Percentiles rank a stretch among this genome's conserved stretches.
Conservation (phyloP, 2,797 vertebrate genomes). For the Sternotherus odoratus region DNA sequence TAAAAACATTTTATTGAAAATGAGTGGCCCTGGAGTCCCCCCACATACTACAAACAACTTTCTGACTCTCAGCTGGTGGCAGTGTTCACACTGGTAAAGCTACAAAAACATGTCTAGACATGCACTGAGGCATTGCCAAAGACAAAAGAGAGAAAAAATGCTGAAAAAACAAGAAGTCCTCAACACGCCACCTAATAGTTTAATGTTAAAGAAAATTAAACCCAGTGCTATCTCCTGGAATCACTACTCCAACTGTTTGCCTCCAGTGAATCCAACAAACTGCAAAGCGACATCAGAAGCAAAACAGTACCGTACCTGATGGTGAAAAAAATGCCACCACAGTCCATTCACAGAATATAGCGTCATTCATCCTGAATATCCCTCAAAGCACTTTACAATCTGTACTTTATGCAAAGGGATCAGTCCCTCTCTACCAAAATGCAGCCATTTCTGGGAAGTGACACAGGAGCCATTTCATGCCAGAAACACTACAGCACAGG, state of each 20-base stretch:
- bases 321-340: not conserved
- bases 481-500: not conserved
- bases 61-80: not conserved
- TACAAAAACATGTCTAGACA: not conserved
- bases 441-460: rapidly evolving
- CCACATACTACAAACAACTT: rapidly evolving
- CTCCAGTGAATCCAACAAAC: not conserved
- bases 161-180: not conserved
- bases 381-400: not conserved
- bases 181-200: not conserved
- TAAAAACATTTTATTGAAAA: not conserved
- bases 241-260: not conserved
- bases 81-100: not conserved
- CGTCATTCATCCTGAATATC: not conserved
- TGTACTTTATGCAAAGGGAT: not conserved
- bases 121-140: not conserved
- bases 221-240: not conserved
- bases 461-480: not conserved
- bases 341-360: not conserved
- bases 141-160: not conserved
- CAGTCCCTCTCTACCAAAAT: not conserved
- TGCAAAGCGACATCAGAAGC: not conserved
- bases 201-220: rapidly evolving
- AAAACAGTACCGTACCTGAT: not conserved
- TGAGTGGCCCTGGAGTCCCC: not conserved